Percentiles rank a stretch among this genome's conserved stretches.
Evolutionary conservation across 2,888 invertebrate species (phyloP).

Genomic region (Litoditis marina): DNA sequence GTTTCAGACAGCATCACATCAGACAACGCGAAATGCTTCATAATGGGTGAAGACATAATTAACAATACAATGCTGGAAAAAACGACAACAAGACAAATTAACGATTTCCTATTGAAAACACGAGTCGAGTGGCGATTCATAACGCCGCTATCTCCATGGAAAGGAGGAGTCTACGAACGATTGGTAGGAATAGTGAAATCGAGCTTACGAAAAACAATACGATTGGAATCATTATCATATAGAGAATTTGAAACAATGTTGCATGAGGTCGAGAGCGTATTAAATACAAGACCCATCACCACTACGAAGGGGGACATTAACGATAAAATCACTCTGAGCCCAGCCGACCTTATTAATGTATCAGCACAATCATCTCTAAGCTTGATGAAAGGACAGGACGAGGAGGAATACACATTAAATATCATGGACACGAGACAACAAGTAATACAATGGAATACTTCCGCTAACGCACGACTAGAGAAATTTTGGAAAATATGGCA

Average conservation of each 20-base stretch:
- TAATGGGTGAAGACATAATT: neutral
- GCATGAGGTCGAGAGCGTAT: constrained; percentile 1
- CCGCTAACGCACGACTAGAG: neutral
- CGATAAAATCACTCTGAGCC: neutral
- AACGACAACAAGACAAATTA: neutral
- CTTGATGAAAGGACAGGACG: no score
- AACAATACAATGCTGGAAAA: neutral
- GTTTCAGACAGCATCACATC: neutral
- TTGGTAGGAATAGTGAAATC: constrained; percentile 1
- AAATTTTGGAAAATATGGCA: neutral
- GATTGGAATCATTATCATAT: neutral
- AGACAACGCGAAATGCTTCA: neutral
- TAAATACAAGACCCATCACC: constrained; percentile 6
- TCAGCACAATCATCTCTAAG: neutral
- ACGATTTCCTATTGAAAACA: neutral
- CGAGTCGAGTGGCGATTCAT: neutral
- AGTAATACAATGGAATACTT: neutral
- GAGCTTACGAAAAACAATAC: neutral
- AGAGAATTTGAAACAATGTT: constrained; percentile 1
- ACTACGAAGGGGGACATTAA: neutral
- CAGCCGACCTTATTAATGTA: neutral
- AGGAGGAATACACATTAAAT: neutral
- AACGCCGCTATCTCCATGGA: neutral
- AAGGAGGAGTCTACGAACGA: neutral
- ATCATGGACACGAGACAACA: neutral